Evolutionary conservation across 2,113 vertebrate genomes (phyloP).

Genomic region (Tupaia chinensis): DNA sequence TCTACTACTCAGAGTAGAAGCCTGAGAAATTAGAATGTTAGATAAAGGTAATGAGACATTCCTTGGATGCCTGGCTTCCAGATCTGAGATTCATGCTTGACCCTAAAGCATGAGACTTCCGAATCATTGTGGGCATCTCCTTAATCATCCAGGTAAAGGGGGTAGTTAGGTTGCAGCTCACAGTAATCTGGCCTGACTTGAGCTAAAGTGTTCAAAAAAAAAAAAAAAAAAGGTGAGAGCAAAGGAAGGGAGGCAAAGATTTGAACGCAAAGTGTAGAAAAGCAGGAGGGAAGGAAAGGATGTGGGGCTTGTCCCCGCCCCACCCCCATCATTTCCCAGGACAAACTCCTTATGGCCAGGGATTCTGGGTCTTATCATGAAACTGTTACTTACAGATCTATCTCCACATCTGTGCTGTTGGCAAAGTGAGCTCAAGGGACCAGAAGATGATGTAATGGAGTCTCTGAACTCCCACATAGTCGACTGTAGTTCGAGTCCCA

Average conservation of each 20-base stretch:
- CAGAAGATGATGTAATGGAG: no score
- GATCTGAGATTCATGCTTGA: neutral
- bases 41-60: neutral
- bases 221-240: neutral
- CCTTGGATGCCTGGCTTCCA: neutral
- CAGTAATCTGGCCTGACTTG: neutral
- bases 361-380: neutral
- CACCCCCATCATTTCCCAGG: neutral
- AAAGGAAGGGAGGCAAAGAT: neutral
- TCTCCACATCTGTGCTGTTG: neutral
- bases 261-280: neutral
- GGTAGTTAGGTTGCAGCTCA: neutral
- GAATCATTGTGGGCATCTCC: neutral
- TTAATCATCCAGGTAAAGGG: neutral
- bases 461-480: no score
- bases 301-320: neutral
- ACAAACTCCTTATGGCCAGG: neutral
- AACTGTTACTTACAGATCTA: neutral
- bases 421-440: neutral
- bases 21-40: neutral
- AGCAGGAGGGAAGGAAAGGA: neutral
- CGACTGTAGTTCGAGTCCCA: no score
- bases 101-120: fast-evolving
- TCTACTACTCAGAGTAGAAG: neutral
- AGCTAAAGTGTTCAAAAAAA: neutral